These are phyloP conservation scores for Arvicola amphibius DNA, from an alignment of 2,797 vertebrate genomes.

Conservation along the genomic window DNA sequence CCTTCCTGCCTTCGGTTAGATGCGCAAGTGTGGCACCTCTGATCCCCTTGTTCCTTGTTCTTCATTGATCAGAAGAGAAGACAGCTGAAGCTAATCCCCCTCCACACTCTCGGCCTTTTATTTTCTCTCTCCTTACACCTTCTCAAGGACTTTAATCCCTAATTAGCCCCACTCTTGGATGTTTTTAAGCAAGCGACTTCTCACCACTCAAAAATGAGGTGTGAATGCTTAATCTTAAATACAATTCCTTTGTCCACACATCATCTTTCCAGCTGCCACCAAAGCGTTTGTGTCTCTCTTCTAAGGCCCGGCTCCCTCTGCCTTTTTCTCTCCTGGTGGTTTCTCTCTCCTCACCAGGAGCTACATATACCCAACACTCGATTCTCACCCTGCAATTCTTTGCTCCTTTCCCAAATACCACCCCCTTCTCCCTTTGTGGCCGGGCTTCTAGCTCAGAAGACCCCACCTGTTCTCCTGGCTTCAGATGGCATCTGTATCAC, in stretches of 20 bases:
- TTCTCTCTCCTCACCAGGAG: background rate
- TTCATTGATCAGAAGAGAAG: background rate
- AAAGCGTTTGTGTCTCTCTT: fast-evolving
- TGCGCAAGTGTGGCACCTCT: background rate
- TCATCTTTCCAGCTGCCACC: background rate
- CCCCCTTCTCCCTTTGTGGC: background rate
- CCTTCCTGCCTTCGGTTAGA: background rate
- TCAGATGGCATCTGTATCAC: background rate
- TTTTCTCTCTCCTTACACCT: background rate
- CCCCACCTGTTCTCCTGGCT: background rate
- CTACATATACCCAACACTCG: background rate
- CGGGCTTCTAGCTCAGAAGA: background rate
- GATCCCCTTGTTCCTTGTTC: background rate
- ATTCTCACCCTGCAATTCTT: background rate
- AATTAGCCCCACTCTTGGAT: background rate
- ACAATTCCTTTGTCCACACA: background rate
- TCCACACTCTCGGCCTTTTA: background rate
- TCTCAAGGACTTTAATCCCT: slow-evolving; percentile 23
- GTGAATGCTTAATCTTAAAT: background rate
- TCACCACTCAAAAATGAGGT: background rate
- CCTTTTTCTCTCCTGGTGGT: background rate
- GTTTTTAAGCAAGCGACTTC: background rate
- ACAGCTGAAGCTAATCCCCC: background rate
- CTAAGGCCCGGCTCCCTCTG: background rate
- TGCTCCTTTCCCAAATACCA: background rate